phyloP scores from a whole-genome alignment of 2,888 invertebrate species.

The Zaprionus bogoriensis region DNA sequence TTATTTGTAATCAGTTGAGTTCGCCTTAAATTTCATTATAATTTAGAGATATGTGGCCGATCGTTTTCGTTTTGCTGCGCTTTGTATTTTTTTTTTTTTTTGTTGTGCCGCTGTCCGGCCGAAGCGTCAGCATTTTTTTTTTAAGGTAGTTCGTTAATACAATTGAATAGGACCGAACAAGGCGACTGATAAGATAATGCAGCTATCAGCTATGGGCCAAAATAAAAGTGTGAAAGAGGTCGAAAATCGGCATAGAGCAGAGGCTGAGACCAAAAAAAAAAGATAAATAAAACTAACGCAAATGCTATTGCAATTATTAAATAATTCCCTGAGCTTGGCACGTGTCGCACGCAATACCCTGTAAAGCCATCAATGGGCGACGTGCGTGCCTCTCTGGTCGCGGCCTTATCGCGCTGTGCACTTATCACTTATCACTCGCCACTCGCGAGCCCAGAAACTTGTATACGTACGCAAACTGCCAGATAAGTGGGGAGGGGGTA shows the following conservation, averaged over 20 bases:
- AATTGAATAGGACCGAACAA: constrained; percentile 21
- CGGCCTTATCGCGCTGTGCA: constrained; percentile 46
- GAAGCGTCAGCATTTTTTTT: constrained; percentile 64
- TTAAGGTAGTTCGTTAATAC: constrained; percentile 32
- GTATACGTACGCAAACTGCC: constrained; percentile 52
- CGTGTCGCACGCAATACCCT: not conserved
- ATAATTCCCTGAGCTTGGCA: no score
- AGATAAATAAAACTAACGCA: no score
- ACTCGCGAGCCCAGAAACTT: constrained; percentile 27
- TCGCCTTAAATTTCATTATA: constrained; percentile 55
- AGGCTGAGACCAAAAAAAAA: not conserved
- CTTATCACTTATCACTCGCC: constrained; percentile 29
- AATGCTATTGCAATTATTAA: no score
- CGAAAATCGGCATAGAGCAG: not conserved
- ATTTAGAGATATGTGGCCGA: constrained; percentile 39
- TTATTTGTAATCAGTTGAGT: constrained; percentile 65
- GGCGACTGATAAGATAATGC: constrained; percentile 44
- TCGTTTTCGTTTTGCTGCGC: constrained; percentile 50
- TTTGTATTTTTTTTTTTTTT: constrained; percentile 29
- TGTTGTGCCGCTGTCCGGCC: constrained; percentile 22
- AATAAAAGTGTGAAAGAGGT: not conserved
- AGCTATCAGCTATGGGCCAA: no score
- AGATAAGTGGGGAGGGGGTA: constrained; percentile 28
- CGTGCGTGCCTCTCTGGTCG: not conserved
- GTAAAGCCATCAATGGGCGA: constrained; percentile 20